Conservation (phyloP, 2,113 vertebrate genomes). For the Cairina moschata region DNA sequence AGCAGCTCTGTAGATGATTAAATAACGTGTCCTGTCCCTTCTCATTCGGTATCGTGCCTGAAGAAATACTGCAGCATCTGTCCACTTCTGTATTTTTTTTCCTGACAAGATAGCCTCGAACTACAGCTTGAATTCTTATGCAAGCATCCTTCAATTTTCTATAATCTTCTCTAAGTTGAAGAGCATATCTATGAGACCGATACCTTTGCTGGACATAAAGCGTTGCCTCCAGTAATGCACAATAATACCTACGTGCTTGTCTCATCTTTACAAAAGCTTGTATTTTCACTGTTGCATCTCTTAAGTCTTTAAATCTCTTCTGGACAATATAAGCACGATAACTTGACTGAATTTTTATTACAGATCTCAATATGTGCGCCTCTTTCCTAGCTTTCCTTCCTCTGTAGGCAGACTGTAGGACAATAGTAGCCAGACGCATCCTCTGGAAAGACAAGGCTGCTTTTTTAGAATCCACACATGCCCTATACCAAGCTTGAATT, state of each 20-base stretch:
- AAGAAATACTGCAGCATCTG: constrained; percentile 67
- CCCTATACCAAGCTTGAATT: constrained; percentile 70
- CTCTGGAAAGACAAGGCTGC: constrained; percentile 57
- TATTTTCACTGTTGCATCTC: constrained; percentile 61
- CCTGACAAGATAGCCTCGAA: constrained; percentile 73
- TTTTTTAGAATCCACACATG: not conserved
- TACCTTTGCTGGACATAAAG: constrained; percentile 62
- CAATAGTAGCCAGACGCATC: constrained; percentile 41
- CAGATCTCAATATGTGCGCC: not conserved
- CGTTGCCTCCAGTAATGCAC: not conserved
- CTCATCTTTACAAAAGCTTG: constrained; percentile 76
- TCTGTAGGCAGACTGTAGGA: constrained; percentile 76
- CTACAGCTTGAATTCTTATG: constrained; percentile 73
- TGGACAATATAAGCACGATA: constrained; percentile 60
- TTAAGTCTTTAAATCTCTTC: constrained; percentile 68
- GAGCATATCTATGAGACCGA: not conserved
- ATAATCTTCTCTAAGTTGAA: constrained; percentile 35
- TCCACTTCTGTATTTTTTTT: constrained; percentile 58
- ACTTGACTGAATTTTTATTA: constrained; percentile 75
- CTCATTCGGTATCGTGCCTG: constrained; percentile 87
- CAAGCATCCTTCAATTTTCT: constrained; percentile 52
- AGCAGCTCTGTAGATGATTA: constrained; percentile 64
- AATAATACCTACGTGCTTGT: constrained; percentile 22
- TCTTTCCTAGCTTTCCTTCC: constrained; percentile 58
- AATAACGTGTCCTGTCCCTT: constrained; percentile 42